Evolutionary conservation across 2,113 vertebrate genomes (phyloP).

Genomic region (Micromys minutus): DNA sequence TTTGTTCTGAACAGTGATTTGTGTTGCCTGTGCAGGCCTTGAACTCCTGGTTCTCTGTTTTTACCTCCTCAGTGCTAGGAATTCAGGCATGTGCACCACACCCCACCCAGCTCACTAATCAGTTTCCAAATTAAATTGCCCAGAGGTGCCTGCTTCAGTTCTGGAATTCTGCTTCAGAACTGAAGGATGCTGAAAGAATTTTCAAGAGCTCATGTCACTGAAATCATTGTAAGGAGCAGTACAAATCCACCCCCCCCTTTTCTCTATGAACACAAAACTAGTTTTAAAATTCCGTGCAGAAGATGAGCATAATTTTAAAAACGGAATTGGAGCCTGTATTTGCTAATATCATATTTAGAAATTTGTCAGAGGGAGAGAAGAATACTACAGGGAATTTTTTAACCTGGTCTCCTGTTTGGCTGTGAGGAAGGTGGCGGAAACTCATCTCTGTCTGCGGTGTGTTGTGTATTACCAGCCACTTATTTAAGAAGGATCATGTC

Average conservation of each 20-base stretch:
- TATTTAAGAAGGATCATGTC: not conserved
- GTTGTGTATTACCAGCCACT: not conserved
- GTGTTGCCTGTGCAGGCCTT: not conserved
- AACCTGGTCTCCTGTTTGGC: not conserved
- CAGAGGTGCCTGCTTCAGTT: conserved; percentile 54
- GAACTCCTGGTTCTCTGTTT: not conserved
- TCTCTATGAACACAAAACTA: not conserved
- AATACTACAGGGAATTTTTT: not conserved
- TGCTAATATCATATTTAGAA: not conserved
- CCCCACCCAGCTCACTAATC: not conserved
- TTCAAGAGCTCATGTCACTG: conserved; percentile 51
- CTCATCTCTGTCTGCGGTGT: not conserved
- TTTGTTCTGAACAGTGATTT: not conserved
- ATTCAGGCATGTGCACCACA: too few species aligned
- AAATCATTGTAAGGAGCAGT: conserved; percentile 51
- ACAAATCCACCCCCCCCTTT: not conserved
- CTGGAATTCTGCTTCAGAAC: conserved; percentile 49
- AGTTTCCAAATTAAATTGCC: conserved; percentile 51
- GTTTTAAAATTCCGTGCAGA: not conserved
- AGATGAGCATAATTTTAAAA: not conserved
- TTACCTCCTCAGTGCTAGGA: not conserved
- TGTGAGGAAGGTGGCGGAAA: not conserved
- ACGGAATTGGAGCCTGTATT: not conserved
- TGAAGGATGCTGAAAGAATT: conserved; percentile 17
- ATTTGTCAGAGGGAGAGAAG: not conserved